phyloP scores from a whole-genome alignment of 2,797 vertebrate genomes.

The Megaceryle alcyon region DNA sequence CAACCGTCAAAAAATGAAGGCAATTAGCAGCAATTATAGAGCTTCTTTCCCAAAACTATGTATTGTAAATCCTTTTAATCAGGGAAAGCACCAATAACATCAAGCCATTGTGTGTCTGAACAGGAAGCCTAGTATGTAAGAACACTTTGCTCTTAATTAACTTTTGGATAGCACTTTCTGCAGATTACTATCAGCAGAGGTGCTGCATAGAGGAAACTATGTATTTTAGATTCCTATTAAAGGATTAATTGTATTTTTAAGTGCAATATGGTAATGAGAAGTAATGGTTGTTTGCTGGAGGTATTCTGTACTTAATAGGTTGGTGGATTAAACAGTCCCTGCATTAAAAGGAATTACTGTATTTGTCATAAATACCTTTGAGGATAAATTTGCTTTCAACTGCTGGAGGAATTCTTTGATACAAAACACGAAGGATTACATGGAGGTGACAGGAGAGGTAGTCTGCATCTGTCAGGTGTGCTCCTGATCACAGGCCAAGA shows the following conservation, averaged over 20 bases:
- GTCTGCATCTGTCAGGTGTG: slow-evolving; percentile 83
- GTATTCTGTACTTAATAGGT: slow-evolving; percentile 52
- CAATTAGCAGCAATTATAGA: slow-evolving; percentile 71
- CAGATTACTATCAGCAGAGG: slow-evolving; percentile 23
- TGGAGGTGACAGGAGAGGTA: slow-evolving; percentile 74
- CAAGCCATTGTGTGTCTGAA: slow-evolving; percentile 31
- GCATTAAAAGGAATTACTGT: slow-evolving; percentile 77
- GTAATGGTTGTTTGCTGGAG: slow-evolving; percentile 71
- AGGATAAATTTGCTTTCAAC: slow-evolving; percentile 77
- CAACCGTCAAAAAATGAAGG: slow-evolving; percentile 52
- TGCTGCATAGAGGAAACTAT: slow-evolving; percentile 59
- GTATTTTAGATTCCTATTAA: slow-evolving; percentile 64
- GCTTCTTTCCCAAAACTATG: slow-evolving; percentile 59
- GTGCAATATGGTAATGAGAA: slow-evolving; percentile 63
- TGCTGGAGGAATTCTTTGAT: slow-evolving; percentile 77
- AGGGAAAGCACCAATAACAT: slow-evolving; percentile 5
- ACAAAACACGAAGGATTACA: slow-evolving; percentile 77
- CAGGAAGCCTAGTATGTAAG: slow-evolving; percentile 35
- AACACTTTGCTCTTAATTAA: slow-evolving; percentile 63
- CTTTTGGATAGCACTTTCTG: slow-evolving; percentile 54
- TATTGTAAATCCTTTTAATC: slow-evolving; percentile 69
- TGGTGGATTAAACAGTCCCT: slow-evolving; percentile 70
- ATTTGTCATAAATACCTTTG: slow-evolving; percentile 80
- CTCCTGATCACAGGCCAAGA: slow-evolving; percentile 76
- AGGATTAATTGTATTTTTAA: slow-evolving; percentile 74